A percentile compares a stretch with the other conserved stretches of the same genome.
Evolutionary conservation across 1,140 invertebrate genomes (phyloP).

Genomic region (Cyphomyrmex costatus): DNA sequence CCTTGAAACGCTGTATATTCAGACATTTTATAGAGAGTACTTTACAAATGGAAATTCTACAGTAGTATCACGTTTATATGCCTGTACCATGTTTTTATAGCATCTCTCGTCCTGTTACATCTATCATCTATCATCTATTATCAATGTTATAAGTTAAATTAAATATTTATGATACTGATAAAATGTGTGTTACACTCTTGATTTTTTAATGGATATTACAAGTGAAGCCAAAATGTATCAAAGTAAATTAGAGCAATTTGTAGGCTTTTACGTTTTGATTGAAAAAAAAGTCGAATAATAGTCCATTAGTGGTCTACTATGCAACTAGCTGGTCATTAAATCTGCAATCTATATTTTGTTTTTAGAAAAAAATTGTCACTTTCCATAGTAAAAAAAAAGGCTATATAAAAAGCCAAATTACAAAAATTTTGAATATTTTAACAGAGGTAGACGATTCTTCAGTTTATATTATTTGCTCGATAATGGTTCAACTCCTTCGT

Average conservation of each 20-base stretch:
- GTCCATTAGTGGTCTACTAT: background rate
- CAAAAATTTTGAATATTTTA: background rate
- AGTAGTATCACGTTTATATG: background rate
- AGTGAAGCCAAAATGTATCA: background rate
- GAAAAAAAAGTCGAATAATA: background rate
- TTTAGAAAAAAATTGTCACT: background rate
- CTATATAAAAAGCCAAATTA: background rate
- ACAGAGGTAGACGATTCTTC: background rate
- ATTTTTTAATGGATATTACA: background rate
- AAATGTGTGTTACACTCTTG: background rate
- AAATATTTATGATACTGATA: conserved; percentile 15
- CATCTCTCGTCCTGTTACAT: background rate
- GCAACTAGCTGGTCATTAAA: background rate
- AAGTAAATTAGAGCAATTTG: conserved; percentile 3
- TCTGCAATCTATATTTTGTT: background rate
- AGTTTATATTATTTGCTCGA: conserved; percentile 17
- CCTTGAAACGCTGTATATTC: background rate
- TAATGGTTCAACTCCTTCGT: conserved; percentile 24
- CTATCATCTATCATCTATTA: too few relatives aligned
- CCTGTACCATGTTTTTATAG: background rate
- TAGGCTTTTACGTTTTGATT: conserved; percentile 1
- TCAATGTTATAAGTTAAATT: background rate
- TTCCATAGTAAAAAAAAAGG: background rate
- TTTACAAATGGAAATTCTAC: conserved; percentile 6
- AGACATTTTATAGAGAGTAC: conserved; percentile 21